A percentile compares a stretch with the other conserved stretches of the same genome.
These are phyloP conservation scores for Dimorphilus gyrociliatus DNA, from an alignment of 2,888 invertebrate genomes.

Conservation along the genomic window DNA sequence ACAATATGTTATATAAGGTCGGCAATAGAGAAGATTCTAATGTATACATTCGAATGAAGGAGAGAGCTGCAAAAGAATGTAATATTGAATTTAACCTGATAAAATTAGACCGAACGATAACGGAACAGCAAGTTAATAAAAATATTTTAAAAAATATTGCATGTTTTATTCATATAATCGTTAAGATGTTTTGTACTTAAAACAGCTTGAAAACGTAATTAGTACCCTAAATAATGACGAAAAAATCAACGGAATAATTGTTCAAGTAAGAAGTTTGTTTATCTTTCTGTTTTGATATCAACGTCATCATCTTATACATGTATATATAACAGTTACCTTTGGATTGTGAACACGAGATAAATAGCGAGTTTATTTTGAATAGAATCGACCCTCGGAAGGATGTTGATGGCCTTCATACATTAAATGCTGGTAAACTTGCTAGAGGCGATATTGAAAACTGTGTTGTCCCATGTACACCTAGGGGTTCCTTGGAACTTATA, in stretches of 20 bases:
- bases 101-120: slow-evolving; percentile 57
- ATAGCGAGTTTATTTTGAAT: slow-evolving; percentile 55
- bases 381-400: slow-evolving; percentile 70
- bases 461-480: slow-evolving; percentile 89
- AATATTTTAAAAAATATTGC: not conserved
- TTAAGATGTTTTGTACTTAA: not conserved
- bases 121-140: slow-evolving; percentile 45
- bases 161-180: not conserved
- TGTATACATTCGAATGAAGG: slow-evolving; percentile 91
- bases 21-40: slow-evolving; percentile 92
- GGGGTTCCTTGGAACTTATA: slow-evolving; percentile 80
- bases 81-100: slow-evolving; percentile 69
- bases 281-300: too few relatives aligned
- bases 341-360: slow-evolving; percentile 61
- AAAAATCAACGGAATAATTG: slow-evolving; percentile 77
- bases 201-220: slow-evolving; percentile 52
- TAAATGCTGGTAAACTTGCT: slow-evolving; percentile 80
- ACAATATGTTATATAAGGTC: slow-evolving; percentile 48
- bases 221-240: slow-evolving; percentile 64
- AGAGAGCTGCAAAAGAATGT: slow-evolving; percentile 74
- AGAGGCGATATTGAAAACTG: slow-evolving; percentile 64
- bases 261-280: too few relatives aligned
- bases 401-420: slow-evolving; percentile 80
- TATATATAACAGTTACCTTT: slow-evolving; percentile 49
- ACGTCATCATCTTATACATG: slow-evolving; percentile 4